Evolutionary conservation across 2,888 invertebrate genomes (phyloP).

Genomic region (Metalampra italica): DNA sequence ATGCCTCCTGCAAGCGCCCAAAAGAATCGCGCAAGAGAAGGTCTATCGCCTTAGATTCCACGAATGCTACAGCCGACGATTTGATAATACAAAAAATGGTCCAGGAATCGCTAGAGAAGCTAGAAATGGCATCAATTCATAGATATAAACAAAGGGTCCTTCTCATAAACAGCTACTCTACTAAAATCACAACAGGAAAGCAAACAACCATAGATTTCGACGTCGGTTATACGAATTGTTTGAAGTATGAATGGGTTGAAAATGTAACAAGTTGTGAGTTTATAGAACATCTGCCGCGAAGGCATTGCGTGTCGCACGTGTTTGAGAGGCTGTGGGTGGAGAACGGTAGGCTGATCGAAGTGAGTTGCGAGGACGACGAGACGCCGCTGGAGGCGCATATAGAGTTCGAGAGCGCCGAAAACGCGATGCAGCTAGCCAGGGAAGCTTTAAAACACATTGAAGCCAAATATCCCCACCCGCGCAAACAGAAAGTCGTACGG

Average conservation of each 20-base stretch:
- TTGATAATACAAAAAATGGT: constrained; percentile 42
- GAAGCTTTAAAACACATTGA: constrained; percentile 63
- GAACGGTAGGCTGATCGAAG: constrained; percentile 51
- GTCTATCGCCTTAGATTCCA: constrained; percentile 26
- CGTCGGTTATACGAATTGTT: constrained; percentile 60
- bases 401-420: constrained; percentile 49
- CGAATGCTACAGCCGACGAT: constrained; percentile 38
- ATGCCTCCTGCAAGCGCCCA: constrained; percentile 27
- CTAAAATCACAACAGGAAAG: constrained; percentile 50
- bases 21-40: constrained; percentile 29
- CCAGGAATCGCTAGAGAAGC: constrained; percentile 46
- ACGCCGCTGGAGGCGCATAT: constrained; percentile 50
- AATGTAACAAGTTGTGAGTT: constrained; percentile 53
- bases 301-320: constrained; percentile 56
- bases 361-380: constrained; percentile 56
- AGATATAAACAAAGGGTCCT: constrained; percentile 57
- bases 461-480: constrained; percentile 61
- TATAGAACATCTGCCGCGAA: constrained; percentile 53
- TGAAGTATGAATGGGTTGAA: constrained; percentile 61
- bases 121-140: constrained; percentile 54
- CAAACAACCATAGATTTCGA: constrained; percentile 63
- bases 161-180: constrained; percentile 50
- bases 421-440: constrained; percentile 47
- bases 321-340: constrained; percentile 54
- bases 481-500: constrained; percentile 55